A percentile compares a stretch with the other conserved stretches of the same genome.
phyloP scores from a whole-genome alignment of 92 coral and sea anemone species.

The Palythoa grandiflora region DNA sequence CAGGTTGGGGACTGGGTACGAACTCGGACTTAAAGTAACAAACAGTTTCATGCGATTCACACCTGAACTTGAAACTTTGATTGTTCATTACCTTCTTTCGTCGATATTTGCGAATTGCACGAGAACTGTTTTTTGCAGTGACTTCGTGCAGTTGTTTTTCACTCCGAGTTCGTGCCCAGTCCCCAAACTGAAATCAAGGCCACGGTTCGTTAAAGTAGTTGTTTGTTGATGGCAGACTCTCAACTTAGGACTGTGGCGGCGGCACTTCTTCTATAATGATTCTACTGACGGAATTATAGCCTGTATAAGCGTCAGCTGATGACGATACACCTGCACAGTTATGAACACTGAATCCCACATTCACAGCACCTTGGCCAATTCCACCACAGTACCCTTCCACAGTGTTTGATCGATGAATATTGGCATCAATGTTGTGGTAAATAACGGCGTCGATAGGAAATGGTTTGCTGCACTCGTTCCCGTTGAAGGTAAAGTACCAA shows the following conservation, averaged over 20 bases:
- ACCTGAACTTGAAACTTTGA: no score
- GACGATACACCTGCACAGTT: conserved; percentile 4
- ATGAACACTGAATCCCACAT: conserved; percentile 67
- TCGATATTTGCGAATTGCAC: no score
- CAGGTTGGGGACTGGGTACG: no score
- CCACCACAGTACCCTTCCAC: conserved; percentile 74
- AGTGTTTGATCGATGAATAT: conserved; percentile 67
- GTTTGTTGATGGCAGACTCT: background rate
- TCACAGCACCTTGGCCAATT: conserved; percentile 51
- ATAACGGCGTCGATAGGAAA: conserved; percentile 62
- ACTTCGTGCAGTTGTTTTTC: no score
- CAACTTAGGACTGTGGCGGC: background rate
- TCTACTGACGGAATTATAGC: conserved; percentile 57
- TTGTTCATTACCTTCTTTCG: no score
- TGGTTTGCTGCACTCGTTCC: conserved; percentile 6
- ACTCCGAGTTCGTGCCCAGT: no score
- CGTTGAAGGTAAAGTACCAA: conserved; percentile 22
- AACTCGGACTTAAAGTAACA: no score
- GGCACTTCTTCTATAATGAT: no score
- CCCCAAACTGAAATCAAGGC: no score
- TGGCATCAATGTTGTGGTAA: conserved; percentile 37
- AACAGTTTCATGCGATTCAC: no score
- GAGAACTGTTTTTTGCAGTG: no score
- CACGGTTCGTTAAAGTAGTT: no score
- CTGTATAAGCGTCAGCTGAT: conserved; percentile 54